These are phyloP conservation scores for Orgyia antiqua DNA, from an alignment of 2,888 invertebrate species.

Conservation along the genomic window DNA sequence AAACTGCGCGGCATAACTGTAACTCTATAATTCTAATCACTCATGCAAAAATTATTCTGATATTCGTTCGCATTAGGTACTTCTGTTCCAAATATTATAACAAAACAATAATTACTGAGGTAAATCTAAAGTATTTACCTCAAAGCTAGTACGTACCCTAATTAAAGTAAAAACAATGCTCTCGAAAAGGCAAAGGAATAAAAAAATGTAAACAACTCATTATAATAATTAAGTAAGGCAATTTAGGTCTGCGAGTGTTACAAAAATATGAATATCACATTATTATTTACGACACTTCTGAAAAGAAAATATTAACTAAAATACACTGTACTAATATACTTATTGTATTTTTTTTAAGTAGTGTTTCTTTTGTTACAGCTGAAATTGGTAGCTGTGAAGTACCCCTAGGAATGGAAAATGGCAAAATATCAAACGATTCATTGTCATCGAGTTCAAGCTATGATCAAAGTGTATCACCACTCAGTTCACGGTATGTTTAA, in stretches of 20 bases:
- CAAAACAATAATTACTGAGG: no score
- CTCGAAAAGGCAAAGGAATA: slow-evolving; percentile 22
- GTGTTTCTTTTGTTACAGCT: slow-evolving; percentile 40
- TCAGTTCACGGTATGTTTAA: slow-evolving; percentile 92
- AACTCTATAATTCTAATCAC: no score
- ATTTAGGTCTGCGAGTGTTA: slow-evolving; percentile 7
- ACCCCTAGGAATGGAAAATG: slow-evolving; percentile 92
- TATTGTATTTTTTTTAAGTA: no score
- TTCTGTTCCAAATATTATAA: no score
- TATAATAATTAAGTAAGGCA: slow-evolving; percentile 16
- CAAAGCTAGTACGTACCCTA: slow-evolving; percentile 9
- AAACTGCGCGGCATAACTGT: no score
- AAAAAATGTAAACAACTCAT: slow-evolving; percentile 16
- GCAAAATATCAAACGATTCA: slow-evolving; percentile 89
- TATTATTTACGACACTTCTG: neutral
- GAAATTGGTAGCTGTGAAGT: slow-evolving; percentile 82
- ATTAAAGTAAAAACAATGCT: slow-evolving; percentile 46
- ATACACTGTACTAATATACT: no score
- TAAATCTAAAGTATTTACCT: no score
- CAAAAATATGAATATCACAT: slow-evolving; percentile 1
- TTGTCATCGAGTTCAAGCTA: slow-evolving; percentile 93
- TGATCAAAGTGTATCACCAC: slow-evolving; percentile 90
- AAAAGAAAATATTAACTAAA: slow-evolving; percentile 3
- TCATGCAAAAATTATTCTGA: no score
- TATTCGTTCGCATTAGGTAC: no score